A percentile compares a stretch with the other conserved stretches of the same genome.
These are phyloP conservation scores for Alloscopus bannaensis DNA, from an alignment of 2,888 invertebrate species.

Conservation along the genomic window DNA sequence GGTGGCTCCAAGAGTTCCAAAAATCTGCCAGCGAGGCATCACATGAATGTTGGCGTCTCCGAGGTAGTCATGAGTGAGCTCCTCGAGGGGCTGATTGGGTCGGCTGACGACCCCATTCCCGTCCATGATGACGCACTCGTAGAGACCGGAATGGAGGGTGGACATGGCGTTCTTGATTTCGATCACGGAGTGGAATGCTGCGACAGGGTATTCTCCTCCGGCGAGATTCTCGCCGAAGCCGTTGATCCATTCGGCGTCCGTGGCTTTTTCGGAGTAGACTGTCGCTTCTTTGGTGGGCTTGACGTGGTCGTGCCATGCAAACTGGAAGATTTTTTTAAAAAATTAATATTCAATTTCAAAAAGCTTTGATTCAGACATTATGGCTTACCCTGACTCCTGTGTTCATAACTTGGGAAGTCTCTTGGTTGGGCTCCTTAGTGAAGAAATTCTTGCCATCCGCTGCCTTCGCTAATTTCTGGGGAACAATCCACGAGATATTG, in stretches of 20 bases:
- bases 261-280: neutral
- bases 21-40: neutral
- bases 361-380: no score
- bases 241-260: constrained; percentile 14
- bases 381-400: neutral
- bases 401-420: no score
- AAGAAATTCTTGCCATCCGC: no score
- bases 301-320: neutral
- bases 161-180: neutral
- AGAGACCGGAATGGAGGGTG: constrained; percentile 16
- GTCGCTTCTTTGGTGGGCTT: neutral
- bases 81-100: neutral
- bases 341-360: no score
- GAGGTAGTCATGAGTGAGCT: constrained; percentile 13
- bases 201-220: neutral
- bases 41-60: constrained; percentile 43
- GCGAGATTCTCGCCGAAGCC: constrained; percentile 14
- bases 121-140: constrained; percentile 53
- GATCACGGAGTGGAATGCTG: constrained; percentile 20
- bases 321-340: no score
- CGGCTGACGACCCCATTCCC: constrained; percentile 46
- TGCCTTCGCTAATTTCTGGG: neutral
- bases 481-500: constrained; percentile 26
- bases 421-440: no score
- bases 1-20: neutral